Evolutionary conservation across 1,140 invertebrate genomes (phyloP).

Genomic region (Trichonephila inaurata): DNA sequence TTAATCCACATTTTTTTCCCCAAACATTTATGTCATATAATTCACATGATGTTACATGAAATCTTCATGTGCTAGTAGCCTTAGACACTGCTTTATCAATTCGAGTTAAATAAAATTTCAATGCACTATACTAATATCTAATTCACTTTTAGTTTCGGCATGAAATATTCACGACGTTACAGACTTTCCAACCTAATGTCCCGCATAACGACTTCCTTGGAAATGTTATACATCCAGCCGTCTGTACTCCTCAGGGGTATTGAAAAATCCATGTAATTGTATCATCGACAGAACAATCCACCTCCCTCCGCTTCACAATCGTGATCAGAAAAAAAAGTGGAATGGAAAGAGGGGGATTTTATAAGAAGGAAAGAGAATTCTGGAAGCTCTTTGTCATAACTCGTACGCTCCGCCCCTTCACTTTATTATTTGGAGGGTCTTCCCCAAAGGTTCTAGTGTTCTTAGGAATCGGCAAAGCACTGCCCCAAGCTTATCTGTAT

Average conservation of each 20-base stretch:
- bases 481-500: slow-evolving; percentile 68
- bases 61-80: too few species aligned
- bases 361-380: not conserved
- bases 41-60: too few species aligned
- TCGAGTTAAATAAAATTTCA: not conserved
- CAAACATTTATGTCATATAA: too few species aligned
- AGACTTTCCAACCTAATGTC: slow-evolving; percentile 46
- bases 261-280: slow-evolving; percentile 69
- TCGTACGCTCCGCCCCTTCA: not conserved
- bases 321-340: slow-evolving; percentile 15
- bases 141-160: slow-evolving; percentile 29
- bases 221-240: not conserved
- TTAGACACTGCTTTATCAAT: too few species aligned
- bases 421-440: slow-evolving; percentile 64
- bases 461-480: slow-evolving; percentile 42
- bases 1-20: too few species aligned
- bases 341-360: not conserved
- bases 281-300: slow-evolving; percentile 52
- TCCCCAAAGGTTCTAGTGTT: slow-evolving; percentile 12
- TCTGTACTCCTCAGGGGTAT: slow-evolving; percentile 7
- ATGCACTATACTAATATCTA: slow-evolving; percentile 4
- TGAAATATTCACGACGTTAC: slow-evolving; percentile 66
- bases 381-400: slow-evolving; percentile 12
- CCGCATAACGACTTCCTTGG: slow-evolving; percentile 61
- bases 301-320: not conserved